phyloP scores from a whole-genome alignment of 2,888 invertebrate species.

The Pyrrhosoma nymphula region DNA sequence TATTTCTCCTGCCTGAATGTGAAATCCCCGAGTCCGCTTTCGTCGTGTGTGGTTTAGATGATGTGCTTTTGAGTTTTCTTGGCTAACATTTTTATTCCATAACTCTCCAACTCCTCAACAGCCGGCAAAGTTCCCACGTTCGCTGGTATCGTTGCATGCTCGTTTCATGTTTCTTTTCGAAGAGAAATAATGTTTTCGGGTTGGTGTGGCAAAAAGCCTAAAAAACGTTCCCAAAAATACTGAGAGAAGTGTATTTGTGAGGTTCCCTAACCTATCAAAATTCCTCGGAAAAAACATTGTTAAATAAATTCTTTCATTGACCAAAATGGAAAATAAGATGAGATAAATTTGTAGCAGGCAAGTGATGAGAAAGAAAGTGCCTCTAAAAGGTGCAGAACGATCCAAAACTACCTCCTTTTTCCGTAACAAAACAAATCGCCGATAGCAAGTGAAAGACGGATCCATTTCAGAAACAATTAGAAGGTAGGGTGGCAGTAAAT shows the following conservation, averaged over 20 bases:
- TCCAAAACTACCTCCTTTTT: background rate
- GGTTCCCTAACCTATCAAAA: background rate
- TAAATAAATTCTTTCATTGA: background rate
- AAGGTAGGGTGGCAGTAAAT: background rate
- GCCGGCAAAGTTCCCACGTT: constrained; percentile 26
- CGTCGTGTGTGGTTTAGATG: background rate
- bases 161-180: background rate
- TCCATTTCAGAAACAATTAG: background rate
- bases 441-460: background rate
- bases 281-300: background rate
- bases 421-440: background rate
- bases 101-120: background rate
- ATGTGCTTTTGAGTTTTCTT: background rate
- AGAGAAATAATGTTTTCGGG: background rate
- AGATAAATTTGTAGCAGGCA: background rate
- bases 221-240: background rate
- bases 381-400: background rate
- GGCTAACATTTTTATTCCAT: background rate
- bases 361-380: background rate
- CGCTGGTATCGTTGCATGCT: constrained; percentile 9
- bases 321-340: background rate
- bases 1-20: background rate
- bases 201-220: background rate
- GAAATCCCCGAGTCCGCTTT: background rate
- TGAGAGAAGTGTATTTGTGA: background rate